Percentiles rank a stretch among this genome's conserved stretches.
Evolutionary conservation across 2,888 invertebrate species (phyloP).

Genomic region (Conus canariensis): DNA sequence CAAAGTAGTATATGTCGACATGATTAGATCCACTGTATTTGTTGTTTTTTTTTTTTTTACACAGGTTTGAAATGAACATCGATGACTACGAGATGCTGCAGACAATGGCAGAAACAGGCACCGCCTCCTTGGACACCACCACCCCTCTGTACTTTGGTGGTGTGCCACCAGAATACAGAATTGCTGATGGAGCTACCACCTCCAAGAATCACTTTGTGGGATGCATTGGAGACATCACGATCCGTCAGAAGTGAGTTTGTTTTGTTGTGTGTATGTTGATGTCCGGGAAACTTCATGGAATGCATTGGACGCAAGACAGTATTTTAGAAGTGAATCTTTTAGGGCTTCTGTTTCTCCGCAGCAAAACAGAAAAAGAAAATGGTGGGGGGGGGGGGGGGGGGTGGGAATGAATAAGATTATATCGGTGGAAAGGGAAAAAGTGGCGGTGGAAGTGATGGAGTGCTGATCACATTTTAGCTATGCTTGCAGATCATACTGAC

Average conservation of each 20-base stretch:
- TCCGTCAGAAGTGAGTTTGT: constrained; percentile 75
- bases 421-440: too few relatives aligned
- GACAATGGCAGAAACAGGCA: constrained; percentile 59
- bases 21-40: too few relatives aligned
- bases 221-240: constrained; percentile 94
- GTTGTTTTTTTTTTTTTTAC: not conserved
- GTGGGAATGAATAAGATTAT: too few relatives aligned
- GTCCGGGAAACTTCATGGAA: not conserved
- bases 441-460: too few relatives aligned
- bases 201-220: constrained; percentile 86
- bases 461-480: too few relatives aligned
- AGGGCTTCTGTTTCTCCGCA: too few relatives aligned
- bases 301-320: not conserved
- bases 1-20: too few relatives aligned
- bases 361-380: too few relatives aligned
- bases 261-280: not conserved
- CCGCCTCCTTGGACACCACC: constrained; percentile 57
- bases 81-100: constrained; percentile 87
- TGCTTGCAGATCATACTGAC: too few relatives aligned
- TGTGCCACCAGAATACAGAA: constrained; percentile 83
- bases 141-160: constrained; percentile 90
- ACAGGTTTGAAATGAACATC: constrained; percentile 86
- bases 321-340: not conserved
- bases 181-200: constrained; percentile 78
- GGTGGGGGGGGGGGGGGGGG: too few relatives aligned